Base-by-base conservation (phyloP, 2,113 vertebrate species). In the Cheirogaleus medius region DNA sequence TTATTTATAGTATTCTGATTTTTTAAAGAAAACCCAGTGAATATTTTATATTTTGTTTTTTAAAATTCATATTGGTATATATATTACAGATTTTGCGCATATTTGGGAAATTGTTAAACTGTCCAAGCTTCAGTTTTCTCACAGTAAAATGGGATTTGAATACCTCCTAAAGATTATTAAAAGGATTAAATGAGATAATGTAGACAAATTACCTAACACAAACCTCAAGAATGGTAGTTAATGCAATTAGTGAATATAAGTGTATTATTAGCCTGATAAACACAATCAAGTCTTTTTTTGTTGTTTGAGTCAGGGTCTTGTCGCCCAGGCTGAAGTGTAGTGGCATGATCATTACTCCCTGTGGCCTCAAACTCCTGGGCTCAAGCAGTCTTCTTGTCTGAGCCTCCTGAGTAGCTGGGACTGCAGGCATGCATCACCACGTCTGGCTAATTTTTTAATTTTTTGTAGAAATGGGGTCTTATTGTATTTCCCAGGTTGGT, bases 71-170 rank as follows among this genome's bases (percentile, higher is more conserved):
- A 68, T 18, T 69, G 18, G 2, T 66, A 64, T 76, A 4, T 54
- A 54, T 44, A 37, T 8, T 91, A 83, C 27, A 94, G 71, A 21
- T 81, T 76, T 44, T 73, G 2, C 58, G 44, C 63, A 2, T 68
- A 91, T 84, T 64, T 69, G 44, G 17, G 34, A 47, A 91, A 69
- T 85, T 94, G 27, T 93, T 66, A 83, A 90, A 73, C 27, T 94
- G 12, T 34, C 71, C 18, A 69, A 91, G 42, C 42, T 85, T 90
- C 34, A 68, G 25, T 93, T 84, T 94, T 78, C 54, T 87, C 47
- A 52, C 37, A 84, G 21, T 42, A 47, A 96, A 93, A 63, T 52
- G 10, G 15, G 3, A 88, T 63, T 64, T 85, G 49, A 91, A 56
- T 71, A 69, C 4, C 37, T 94, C 54, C 34, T 52, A n/a, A 92